These are phyloP conservation scores for Penaeus indicus DNA, from an alignment of 1,140 invertebrate species.

Conservation along the genomic window DNA sequence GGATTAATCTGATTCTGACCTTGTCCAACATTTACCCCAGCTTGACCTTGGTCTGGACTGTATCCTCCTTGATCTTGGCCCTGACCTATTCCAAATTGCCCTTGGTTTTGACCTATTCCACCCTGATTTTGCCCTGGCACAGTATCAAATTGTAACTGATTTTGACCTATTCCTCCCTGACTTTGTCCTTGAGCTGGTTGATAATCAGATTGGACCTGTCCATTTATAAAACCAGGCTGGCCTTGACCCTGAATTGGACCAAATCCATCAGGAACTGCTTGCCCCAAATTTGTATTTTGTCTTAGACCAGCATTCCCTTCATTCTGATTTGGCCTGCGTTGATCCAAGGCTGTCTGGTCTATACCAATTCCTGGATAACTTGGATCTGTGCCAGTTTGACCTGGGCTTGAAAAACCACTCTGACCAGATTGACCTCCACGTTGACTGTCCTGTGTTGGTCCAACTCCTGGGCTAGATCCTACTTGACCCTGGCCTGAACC, in stretches of 20 bases:
- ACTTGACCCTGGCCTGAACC: background rate
- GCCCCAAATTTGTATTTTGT: background rate
- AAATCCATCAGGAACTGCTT: background rate
- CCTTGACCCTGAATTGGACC: background rate
- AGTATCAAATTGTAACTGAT: background rate
- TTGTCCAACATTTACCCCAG: too few species aligned
- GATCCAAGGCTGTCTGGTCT: background rate
- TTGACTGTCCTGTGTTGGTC: too few species aligned
- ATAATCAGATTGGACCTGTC: background rate
- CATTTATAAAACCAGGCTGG: background rate
- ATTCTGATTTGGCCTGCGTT: background rate
- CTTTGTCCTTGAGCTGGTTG: background rate
- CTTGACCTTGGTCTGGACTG: background rate
- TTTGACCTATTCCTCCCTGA: background rate
- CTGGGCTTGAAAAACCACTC: too few species aligned
- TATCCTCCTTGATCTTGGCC: slow-evolving; percentile 7
- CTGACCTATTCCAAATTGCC: background rate
- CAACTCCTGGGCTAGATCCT: background rate
- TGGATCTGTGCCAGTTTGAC: background rate
- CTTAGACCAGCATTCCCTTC: background rate
- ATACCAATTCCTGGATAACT: background rate
- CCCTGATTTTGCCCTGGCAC: background rate
- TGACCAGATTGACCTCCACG: too few species aligned
- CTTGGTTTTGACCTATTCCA: background rate
- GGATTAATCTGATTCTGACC: background rate